Evolutionary conservation across 1,140 invertebrate genomes (phyloP), one percentile per base, ranked within the genome.

Genomic region (Leguminivora glycinivorella): DNA sequence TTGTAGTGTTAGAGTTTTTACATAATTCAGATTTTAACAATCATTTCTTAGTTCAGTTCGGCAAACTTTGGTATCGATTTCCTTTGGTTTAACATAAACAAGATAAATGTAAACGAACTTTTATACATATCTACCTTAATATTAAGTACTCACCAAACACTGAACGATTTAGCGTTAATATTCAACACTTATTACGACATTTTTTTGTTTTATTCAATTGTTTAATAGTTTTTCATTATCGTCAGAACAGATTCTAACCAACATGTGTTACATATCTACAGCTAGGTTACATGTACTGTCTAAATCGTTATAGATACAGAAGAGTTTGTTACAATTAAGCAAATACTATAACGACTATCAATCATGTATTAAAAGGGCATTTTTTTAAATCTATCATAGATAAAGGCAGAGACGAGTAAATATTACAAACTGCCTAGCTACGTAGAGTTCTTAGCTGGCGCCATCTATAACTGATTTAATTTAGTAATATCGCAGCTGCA

Each of bases 101-200:
- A 52, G 10, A 63, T 63, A 60, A 60, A 12, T 60, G 56, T 26
- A 63, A 63, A 29, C 26, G 26, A 63, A 60, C 24, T n/a, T 63
- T 63, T 9, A 34, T 63, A 63, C 26, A 63, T 63, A 40, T 22
- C 67, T 68, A 63, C 17, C 40, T 68, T 68, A 68, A 68, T 17
- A 40, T 68, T 81, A 81, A 78, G 69, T 78, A 72, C 75, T 84
- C 79, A 82, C 78, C 75, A 79, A 88, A 88, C 83, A 86, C 81
- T 74, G 84, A 83, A 83, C 79, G 73, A 73, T 79, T 86, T 84
- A 85, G 83, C 81, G 77, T 83, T 80, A 79, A 79, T 83, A 83
- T 80, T 84, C 77, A 88, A 87, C 85, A 87, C 79, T 87, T 87
- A 87, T 76, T 85, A 83, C 82, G 82, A 83, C 77, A 79, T 82